phyloP scores from a whole-genome alignment of 92 coral and sea anemone genomes.

The Actinostola sp. region DNA sequence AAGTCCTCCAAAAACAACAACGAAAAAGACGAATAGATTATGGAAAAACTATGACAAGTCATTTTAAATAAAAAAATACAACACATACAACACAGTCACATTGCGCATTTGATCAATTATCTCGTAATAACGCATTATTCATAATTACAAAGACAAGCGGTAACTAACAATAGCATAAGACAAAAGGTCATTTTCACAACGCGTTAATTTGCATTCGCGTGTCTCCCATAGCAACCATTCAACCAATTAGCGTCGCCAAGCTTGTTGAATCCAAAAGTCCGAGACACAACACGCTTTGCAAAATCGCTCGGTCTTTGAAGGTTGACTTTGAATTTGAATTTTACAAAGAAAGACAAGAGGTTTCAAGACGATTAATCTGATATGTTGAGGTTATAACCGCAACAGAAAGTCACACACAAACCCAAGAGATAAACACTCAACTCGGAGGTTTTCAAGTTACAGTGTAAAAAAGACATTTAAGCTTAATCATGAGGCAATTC shows the following conservation, averaged over 20 bases:
- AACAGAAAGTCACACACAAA: not conserved
- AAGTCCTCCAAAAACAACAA: no score
- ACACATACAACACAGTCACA: no score
- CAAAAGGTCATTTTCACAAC: constrained; percentile 2
- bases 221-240: constrained; percentile 27
- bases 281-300: constrained; percentile 8
- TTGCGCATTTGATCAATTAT: no score
- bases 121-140: no score
- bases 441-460: not conserved
- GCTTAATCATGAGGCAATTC: constrained; percentile 27
- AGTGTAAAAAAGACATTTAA: not conserved
- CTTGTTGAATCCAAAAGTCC: constrained; percentile 22
- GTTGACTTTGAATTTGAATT: not conserved
- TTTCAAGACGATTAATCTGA: not conserved
- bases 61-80: no score
- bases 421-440: not conserved
- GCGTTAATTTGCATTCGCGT: not conserved
- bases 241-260: constrained; percentile 26
- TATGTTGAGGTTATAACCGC: not conserved
- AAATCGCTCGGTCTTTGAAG: not conserved
- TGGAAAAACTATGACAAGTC: no score
- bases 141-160: no score
- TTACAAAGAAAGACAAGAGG: not conserved
- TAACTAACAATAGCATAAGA: not conserved
- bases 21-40: no score